These are phyloP conservation scores for Heteromormyrus szaboi DNA, from an alignment of 2,797 vertebrate genomes.

Conservation along the genomic window DNA sequence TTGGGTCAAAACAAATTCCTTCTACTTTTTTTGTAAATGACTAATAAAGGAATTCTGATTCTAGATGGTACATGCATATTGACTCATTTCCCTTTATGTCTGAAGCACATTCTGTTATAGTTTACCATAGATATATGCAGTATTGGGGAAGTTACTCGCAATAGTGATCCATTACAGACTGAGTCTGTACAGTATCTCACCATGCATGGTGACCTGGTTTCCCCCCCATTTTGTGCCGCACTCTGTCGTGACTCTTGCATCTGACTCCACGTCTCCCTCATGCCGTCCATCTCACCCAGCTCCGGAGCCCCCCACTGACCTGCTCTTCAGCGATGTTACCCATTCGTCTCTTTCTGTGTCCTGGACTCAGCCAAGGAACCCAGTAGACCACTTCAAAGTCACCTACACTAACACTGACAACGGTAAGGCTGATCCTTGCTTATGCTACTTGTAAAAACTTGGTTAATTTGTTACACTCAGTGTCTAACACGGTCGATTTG, in stretches of 20 bases:
- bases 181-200: not conserved
- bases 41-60: not conserved
- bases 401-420: slow-evolving; percentile 63
- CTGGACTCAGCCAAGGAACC: slow-evolving; percentile 67
- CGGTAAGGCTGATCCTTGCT: not conserved
- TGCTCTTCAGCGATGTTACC: slow-evolving; percentile 70
- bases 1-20: not conserved
- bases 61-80: not conserved
- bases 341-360: slow-evolving; percentile 66
- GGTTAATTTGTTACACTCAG: not conserved
- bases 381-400: slow-evolving; percentile 67
- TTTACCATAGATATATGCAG: not conserved
- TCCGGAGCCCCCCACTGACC: slow-evolving; percentile 69
- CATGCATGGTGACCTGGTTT: not conserved
- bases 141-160: not conserved
- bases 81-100: not conserved
- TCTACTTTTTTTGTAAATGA: not conserved
- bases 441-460: not conserved
- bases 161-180: not conserved
- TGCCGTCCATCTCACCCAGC: slow-evolving; percentile 47
- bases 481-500: not conserved
- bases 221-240: not conserved
- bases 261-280: not conserved
- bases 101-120: not conserved
- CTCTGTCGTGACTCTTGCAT: not conserved